A percentile compares a stretch with the other conserved stretches of the same genome.
phyloP scores from a whole-genome alignment of 2,888 invertebrate species.

The Epinotia brunnichana region DNA sequence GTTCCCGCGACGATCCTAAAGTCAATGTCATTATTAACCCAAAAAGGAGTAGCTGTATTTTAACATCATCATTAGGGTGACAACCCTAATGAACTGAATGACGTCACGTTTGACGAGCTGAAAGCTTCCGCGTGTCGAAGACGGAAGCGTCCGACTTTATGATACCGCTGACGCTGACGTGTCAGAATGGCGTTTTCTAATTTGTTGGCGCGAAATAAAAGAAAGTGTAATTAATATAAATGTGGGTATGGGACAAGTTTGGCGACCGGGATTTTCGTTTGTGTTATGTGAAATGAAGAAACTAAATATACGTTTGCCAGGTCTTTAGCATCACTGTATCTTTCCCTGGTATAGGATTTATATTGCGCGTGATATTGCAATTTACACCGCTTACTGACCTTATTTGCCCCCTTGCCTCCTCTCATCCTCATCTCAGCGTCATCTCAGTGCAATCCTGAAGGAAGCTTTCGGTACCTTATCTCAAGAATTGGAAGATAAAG shows the following conservation, averaged over 20 bases:
- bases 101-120: constrained; percentile 49
- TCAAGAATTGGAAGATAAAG: no score
- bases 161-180: constrained; percentile 7
- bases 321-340: no score
- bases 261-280: neutral
- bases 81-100: constrained; percentile 42
- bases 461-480: no score
- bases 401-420: no score
- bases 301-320: no score
- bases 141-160: constrained; percentile 16
- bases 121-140: constrained; percentile 48
- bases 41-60: neutral
- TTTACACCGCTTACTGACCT: no score
- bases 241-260: neutral
- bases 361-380: no score
- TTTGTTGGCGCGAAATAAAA: constrained; percentile 23
- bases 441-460: no score
- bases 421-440: no score
- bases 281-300: neutral
- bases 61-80: no score
- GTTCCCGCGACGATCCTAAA: no score
- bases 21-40: constrained; percentile 1
- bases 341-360: no score
- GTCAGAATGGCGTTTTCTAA: constrained; percentile 15
- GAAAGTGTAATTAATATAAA: constrained; percentile 14